Evolutionary conservation across 2,797 vertebrate genomes (phyloP), one percentile per base, ranked within the genome.

Genomic region (Acipenser oxyrinchus): DNA sequence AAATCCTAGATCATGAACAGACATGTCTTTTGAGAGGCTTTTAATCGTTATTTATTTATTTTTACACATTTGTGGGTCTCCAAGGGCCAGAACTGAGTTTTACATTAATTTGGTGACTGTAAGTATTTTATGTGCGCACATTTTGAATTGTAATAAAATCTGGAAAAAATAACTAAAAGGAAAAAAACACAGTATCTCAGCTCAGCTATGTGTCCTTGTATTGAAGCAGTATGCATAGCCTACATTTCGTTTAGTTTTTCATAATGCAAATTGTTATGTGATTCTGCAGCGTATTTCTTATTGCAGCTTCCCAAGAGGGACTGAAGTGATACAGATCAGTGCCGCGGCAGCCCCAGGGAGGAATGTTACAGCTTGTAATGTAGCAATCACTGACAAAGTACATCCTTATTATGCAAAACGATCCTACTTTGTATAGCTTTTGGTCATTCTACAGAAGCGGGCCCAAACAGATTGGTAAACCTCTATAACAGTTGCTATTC

Each of bases 301-400:
- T 58, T 48, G 49, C 8, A 37, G 67, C 18, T 51, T 63, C 60
- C 48, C 65, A 6, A 49, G 70, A 64, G 70, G 55, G 10, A 53
- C 57, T 49, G 51, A 61, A 63, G 23, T 3, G 69, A 53, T 76
- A 60, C 65, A 66, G 60, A 70, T 70, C 48, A 62, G 58, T 69
- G 69, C 58, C 53, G 64, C 58, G 57, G 68, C 79, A 83, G 77
- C 81, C 82, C 71, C 76, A 52, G 76, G 81, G 82, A 73, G 72
- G 75, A 82, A 82, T 77, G 78, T 76, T 82, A 74, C 81, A 85
- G 85, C 83, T 82, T 82, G 84, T 82, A 87, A 82, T 68, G 77
- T 75, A 78, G 77, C 80, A 82, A 81, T 84, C 75, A 81, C 79
- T 86, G 86, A 86, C 86, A 86, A 80, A 83, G 65, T 72, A 53